phyloP scores from a whole-genome alignment of 2,113 vertebrate genomes.

The Aptenodytes forsteri region DNA sequence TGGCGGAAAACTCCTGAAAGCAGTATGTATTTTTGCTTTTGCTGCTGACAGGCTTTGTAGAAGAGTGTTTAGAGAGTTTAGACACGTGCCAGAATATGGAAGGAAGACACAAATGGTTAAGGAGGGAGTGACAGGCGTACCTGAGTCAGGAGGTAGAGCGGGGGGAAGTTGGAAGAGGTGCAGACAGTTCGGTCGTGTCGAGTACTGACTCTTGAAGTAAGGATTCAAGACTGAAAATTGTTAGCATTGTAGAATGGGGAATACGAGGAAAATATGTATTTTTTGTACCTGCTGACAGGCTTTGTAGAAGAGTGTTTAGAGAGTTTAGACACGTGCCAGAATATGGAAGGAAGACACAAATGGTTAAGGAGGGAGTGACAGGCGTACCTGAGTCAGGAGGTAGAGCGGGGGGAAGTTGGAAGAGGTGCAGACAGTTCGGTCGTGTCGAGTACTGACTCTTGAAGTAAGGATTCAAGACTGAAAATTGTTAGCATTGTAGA shows the following conservation, averaged over 20 bases:
- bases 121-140: not conserved
- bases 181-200: not conserved
- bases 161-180: not conserved
- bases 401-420: not conserved
- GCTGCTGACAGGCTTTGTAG: not conserved
- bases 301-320: not conserved
- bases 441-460: not conserved
- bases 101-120: not conserved
- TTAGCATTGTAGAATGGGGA: not conserved
- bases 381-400: not conserved
- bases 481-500: not conserved
- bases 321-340: not conserved
- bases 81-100: accelerated
- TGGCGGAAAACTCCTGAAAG: not conserved
- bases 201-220: not conserved
- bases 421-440: not conserved
- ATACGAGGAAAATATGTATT: not conserved
- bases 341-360: not conserved
- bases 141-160: not conserved
- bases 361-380: not conserved
- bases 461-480: not conserved
- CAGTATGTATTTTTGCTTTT: accelerated
- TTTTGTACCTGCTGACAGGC: not conserved
- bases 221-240: not conserved
- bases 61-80: not conserved